Evolutionary conservation across 2,888 invertebrate genomes (phyloP).

Genomic region (Oxystoma pomonae): DNA sequence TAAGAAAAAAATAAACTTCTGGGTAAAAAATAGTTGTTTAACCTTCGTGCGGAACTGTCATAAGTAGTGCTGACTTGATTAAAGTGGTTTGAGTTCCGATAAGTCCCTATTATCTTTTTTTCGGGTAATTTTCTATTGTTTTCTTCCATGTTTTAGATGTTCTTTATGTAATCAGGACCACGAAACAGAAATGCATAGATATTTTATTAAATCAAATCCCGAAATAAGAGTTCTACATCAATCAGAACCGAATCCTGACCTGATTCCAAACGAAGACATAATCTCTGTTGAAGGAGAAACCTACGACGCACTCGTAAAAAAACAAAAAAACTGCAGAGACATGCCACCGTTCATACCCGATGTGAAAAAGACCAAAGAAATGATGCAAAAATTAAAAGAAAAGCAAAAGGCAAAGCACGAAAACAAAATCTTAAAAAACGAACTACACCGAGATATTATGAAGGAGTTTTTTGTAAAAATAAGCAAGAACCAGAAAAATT

Average conservation of each 20-base stretch:
- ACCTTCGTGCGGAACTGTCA: too few species aligned
- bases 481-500: constrained; percentile 49
- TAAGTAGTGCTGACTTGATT: too few species aligned
- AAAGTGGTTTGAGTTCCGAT: too few species aligned
- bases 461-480: constrained; percentile 52
- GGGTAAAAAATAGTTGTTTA: too few species aligned
- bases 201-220: not conserved
- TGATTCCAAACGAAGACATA: constrained; percentile 3
- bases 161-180: not conserved
- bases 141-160: not conserved
- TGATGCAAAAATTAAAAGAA: constrained; percentile 50
- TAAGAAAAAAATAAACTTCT: too few species aligned
- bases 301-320: constrained; percentile 34
- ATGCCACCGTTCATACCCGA: constrained; percentile 31
- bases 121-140: too few species aligned
- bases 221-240: not conserved
- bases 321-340: constrained; percentile 29
- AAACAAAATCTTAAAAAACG: constrained; percentile 41
- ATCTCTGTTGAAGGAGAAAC: constrained; percentile 15
- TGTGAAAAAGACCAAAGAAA: constrained; percentile 43
- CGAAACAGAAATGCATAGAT: not conserved
- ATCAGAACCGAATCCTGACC: not conserved
- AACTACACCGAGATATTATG: constrained; percentile 51
- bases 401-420: constrained; percentile 48
- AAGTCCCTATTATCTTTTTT: too few species aligned